These are phyloP conservation scores for Brenthis daphne DNA, from an alignment of 2,888 invertebrate genomes.

Conservation along the genomic window DNA sequence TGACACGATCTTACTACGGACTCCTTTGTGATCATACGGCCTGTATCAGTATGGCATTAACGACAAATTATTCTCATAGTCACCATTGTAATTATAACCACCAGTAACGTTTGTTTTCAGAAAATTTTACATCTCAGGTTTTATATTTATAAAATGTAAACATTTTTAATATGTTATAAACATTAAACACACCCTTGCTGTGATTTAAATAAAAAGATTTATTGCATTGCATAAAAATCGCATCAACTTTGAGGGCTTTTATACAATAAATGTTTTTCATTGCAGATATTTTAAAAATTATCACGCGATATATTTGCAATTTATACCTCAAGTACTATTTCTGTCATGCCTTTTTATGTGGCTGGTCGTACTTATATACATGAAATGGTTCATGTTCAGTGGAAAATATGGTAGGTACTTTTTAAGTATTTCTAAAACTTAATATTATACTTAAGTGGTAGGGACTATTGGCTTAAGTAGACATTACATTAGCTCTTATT, in stretches of 20 bases:
- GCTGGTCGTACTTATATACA: conserved; percentile 92
- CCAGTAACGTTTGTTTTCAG: neutral
- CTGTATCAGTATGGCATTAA: neutral
- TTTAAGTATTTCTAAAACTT: neutral
- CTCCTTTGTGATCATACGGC: neutral
- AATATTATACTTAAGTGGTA: neutral
- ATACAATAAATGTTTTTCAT: conserved; percentile 1
- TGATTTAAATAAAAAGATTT: too few relatives aligned
- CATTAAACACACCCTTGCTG: too few relatives aligned
- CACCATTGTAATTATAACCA: neutral
- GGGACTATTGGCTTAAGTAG: neutral
- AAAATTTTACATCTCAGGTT: neutral
- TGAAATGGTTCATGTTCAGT: conserved; percentile 90
- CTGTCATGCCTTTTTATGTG: conserved; percentile 93
- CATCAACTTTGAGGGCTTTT: neutral
- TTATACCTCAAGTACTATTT: conserved; percentile 95
- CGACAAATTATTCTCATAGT: neutral
- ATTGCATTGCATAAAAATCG: too few relatives aligned
- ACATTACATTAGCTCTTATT: neutral
- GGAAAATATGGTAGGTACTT: conserved; percentile 52
- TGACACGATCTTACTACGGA: neutral
- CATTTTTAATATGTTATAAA: too few relatives aligned
- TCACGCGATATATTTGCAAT: conserved; percentile 87
- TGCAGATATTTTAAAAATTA: conserved; percentile 83
- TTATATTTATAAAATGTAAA: too few relatives aligned